A percentile compares a stretch with the other conserved stretches of the same genome.
These are phyloP conservation scores for Premnoplex brunnescens DNA, from an alignment of 2,797 vertebrate species.

Conservation along the genomic window DNA sequence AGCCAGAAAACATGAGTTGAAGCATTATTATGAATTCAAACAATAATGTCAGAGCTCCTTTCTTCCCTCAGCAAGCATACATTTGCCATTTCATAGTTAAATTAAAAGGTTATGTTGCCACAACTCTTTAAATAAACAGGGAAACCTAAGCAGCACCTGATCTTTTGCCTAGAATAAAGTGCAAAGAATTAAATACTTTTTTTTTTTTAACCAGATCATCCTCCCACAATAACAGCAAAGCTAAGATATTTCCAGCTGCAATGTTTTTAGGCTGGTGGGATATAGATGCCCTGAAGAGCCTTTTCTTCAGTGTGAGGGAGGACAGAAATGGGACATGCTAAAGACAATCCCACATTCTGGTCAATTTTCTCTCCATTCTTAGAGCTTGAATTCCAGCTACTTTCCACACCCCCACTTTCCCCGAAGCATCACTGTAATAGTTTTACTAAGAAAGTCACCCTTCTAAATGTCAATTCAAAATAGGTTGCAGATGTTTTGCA, in stretches of 20 bases:
- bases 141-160: neutral
- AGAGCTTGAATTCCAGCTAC: neutral
- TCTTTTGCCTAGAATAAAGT: neutral
- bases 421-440: neutral
- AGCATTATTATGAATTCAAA: slow-evolving; percentile 16
- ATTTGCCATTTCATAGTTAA: neutral
- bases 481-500: neutral
- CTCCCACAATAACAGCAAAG: neutral
- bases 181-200: neutral
- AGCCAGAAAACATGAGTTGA: neutral
- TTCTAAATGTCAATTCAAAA: neutral
- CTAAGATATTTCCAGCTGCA: neutral
- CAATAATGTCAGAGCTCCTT: neutral
- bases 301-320: neutral
- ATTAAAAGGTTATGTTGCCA: neutral
- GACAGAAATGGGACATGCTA: neutral
- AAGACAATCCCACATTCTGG: neutral
- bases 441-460: neutral
- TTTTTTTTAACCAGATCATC: neutral
- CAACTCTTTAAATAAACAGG: neutral
- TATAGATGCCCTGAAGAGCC: neutral
- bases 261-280: neutral
- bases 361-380: neutral
- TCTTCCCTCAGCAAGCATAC: neutral
- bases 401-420: neutral